Percentiles rank a stretch among this genome's conserved stretches.
Conservation (phyloP, 2,888 invertebrate species). For the Dioctria rufipes region DNA sequence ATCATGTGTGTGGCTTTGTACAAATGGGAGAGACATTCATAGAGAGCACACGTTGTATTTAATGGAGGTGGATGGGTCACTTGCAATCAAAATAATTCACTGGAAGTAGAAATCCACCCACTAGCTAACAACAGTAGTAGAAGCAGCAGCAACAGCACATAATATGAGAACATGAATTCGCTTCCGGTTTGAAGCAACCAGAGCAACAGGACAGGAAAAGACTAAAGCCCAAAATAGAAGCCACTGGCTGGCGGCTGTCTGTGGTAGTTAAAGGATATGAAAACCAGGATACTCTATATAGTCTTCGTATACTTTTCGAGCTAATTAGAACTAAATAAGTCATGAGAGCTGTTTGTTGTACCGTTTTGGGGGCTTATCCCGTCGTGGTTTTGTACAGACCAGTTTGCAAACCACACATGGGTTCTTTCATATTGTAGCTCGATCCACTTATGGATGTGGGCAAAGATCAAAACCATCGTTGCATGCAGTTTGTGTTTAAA, state of each 20-base stretch:
- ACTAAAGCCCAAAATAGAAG: background rate
- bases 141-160: background rate
- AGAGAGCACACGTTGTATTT: too few species aligned
- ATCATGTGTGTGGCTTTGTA: too few species aligned
- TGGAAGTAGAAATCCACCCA: too few species aligned
- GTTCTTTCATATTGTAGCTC: background rate
- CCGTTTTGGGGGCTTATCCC: conserved; percentile 28
- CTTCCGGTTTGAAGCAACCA: background rate
- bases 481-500: conserved; percentile 18
- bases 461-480: conserved; percentile 29
- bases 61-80: too few species aligned
- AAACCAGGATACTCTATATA: background rate
- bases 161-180: conserved; percentile 1
- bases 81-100: too few species aligned
- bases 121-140: too few species aligned
- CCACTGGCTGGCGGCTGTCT: background rate
- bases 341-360: conserved; percentile 36
- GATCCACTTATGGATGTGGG: conserved; percentile 34
- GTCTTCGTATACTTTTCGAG: conserved; percentile 22
- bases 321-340: conserved; percentile 40
- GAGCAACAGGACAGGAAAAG: conserved; percentile 15
- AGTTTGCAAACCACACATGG: conserved; percentile 1
- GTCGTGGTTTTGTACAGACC: conserved; percentile 21
- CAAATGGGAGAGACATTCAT: too few species aligned
- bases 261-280: too few species aligned